A percentile compares a stretch with the other conserved stretches of the same genome.
phyloP scores from a whole-genome alignment of 2,113 vertebrate genomes.

The Saccopteryx leptura region DNA sequence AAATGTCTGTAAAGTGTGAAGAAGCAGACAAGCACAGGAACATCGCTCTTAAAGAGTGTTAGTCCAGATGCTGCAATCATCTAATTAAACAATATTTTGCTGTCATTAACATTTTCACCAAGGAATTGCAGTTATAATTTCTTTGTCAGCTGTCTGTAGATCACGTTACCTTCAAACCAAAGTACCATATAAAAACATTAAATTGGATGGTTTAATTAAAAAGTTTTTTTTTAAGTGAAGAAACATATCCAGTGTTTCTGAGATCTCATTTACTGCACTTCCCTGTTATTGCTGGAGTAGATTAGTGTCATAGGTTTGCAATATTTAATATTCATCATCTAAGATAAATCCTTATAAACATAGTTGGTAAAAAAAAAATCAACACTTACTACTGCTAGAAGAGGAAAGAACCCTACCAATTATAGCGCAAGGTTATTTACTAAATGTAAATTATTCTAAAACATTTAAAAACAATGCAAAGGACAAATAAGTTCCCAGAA shows the following conservation, averaged over 20 bases:
- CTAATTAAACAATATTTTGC: conserved; percentile 99
- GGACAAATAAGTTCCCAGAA: conserved; percentile 25
- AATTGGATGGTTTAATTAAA: conserved; percentile 93
- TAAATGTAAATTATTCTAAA: conserved; percentile 70
- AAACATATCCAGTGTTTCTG: conserved; percentile 87
- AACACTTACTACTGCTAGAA: conserved; percentile 67
- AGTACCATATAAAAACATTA: conserved; percentile 91
- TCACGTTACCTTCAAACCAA: conserved; percentile 91
- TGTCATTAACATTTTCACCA: conserved; percentile 98
- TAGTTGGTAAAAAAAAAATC: conserved; percentile 70
- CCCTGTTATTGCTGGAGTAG: conserved; percentile 88
- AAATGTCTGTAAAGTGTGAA: conserved; percentile 96
- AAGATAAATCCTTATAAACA: conserved; percentile 84
- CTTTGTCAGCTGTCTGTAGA: conserved; percentile 93
- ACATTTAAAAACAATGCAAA: conserved; percentile 38
- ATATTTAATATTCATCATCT: conserved; percentile 88
- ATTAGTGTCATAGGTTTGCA: conserved; percentile 85
- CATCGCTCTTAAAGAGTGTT: conserved; percentile 93
- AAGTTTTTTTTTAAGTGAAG: conserved; percentile 89
- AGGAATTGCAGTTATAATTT: conserved; percentile 93
- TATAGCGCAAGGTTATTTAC: conserved; percentile 61
- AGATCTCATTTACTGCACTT: conserved; percentile 89
- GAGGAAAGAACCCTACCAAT: conserved; percentile 65
- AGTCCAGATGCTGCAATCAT: conserved; percentile 94
- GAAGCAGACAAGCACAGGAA: conserved; percentile 93